Evolutionary conservation across 2,113 vertebrate species (phyloP).

Genomic region (Larimichthys crocea): DNA sequence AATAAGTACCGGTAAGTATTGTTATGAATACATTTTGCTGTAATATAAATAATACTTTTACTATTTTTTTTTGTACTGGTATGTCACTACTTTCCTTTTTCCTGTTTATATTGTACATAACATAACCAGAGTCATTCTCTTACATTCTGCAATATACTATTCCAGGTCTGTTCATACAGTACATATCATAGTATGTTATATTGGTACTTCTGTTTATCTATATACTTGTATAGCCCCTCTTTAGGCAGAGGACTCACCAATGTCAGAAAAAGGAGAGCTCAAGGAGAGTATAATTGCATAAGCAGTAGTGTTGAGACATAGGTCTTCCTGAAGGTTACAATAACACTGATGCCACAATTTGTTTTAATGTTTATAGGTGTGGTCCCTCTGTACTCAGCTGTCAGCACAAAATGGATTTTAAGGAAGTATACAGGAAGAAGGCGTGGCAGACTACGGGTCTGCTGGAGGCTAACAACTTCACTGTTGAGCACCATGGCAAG

Average conservation of each 20-base stretch:
- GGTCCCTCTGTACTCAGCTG: slow-evolving; percentile 39
- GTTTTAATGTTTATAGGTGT: slow-evolving; percentile 23
- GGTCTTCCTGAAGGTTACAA: slow-evolving; percentile 17
- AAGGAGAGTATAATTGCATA: slow-evolving; percentile 23
- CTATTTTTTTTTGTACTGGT: background rate
- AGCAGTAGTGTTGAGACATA: slow-evolving; percentile 8
- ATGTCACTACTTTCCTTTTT: background rate
- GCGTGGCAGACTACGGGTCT: slow-evolving; percentile 40
- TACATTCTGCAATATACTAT: background rate
- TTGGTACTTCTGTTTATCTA: background rate
- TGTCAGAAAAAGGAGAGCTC: slow-evolving; percentile 37
- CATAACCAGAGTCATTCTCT: background rate
- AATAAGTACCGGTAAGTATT: no score
- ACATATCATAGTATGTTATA: background rate
- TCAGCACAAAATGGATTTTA: slow-evolving; percentile 67
- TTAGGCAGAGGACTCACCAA: background rate
- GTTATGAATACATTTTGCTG: no score
- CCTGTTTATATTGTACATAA: background rate
- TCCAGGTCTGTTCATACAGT: background rate
- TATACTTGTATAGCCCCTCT: background rate
- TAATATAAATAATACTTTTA: background rate
- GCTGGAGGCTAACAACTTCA: slow-evolving; percentile 46
- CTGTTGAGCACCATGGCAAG: slow-evolving; percentile 31
- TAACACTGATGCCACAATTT: slow-evolving; percentile 10
- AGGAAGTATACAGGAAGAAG: slow-evolving; percentile 61